A percentile compares a stretch with the other conserved stretches of the same genome.
These are phyloP conservation scores for Tineola bisselliella DNA, from an alignment of 2,888 invertebrate genomes.

Conservation along the genomic window DNA sequence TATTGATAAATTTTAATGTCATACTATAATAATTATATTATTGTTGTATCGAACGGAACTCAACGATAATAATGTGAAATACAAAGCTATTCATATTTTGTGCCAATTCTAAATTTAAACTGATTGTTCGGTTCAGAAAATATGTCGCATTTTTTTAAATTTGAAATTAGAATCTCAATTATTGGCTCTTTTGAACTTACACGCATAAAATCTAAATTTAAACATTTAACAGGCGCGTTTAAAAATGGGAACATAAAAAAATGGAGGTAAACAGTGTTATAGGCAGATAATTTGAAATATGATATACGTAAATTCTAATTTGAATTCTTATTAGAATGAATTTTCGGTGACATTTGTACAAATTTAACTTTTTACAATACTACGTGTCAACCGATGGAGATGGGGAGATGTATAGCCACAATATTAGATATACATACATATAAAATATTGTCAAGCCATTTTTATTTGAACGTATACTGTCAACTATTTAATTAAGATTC, in stretches of 20 bases:
- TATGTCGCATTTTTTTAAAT: too few species aligned
- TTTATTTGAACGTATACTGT: not conserved
- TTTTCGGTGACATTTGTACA: constrained; percentile 7
- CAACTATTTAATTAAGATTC: not conserved
- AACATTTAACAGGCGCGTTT: not conserved
- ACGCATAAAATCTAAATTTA: too few species aligned
- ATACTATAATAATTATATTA: constrained; percentile 8
- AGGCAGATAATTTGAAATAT: not conserved
- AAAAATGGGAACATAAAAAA: not conserved
- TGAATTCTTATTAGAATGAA: constrained; percentile 11
- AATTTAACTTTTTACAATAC: constrained; percentile 52
- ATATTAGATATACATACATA: not conserved
- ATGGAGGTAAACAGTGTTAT: not conserved
- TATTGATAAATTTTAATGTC: constrained; percentile 61
- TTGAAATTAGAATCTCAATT: too few species aligned
- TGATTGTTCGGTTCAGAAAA: not conserved
- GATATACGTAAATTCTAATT: constrained; percentile 5
- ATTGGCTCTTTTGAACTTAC: too few species aligned
- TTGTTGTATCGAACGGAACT: constrained; percentile 62
- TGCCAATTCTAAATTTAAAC: not conserved
- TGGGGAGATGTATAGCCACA: constrained; percentile 16
- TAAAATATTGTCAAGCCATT: not conserved
- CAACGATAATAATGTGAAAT: constrained; percentile 46
- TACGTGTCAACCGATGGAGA: constrained; percentile 39
- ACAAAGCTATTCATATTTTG: constrained; percentile 6